Evolutionary conservation across 2,797 vertebrate genomes (phyloP).

Genomic region (Mionectes olivaceus): DNA sequence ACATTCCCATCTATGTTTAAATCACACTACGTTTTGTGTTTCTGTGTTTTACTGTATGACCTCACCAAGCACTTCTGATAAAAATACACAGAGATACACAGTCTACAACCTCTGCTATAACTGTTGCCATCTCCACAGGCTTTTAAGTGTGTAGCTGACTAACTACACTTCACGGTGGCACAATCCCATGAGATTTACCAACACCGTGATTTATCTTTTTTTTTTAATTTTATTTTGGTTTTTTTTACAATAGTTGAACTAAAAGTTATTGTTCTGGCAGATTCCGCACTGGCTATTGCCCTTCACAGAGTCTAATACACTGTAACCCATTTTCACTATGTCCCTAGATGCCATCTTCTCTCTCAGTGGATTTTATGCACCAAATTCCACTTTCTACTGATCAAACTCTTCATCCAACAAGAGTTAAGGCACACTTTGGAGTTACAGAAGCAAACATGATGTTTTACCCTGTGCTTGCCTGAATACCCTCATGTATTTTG

Average conservation of each 20-base stretch:
- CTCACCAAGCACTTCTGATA: not conserved
- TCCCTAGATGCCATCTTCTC: not conserved
- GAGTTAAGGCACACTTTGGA: not conserved
- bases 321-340: not conserved
- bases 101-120: not conserved
- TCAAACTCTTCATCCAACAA: not conserved
- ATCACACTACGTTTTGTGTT: not conserved
- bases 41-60: not conserved
- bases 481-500: not conserved
- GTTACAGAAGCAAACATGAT: not conserved
- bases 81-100: not conserved
- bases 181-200: not conserved
- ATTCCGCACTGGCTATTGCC: not conserved
- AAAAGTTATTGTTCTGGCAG: not conserved
- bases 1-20: not conserved
- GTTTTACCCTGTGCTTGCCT: not conserved
- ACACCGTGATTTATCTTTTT: not conserved
- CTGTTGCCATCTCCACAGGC: not conserved
- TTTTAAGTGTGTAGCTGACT: not conserved
- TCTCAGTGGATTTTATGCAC: not conserved
- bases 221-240: no score
- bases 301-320: not conserved
- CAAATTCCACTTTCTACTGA: not conserved
- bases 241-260: not conserved
- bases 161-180: not conserved